These are phyloP conservation scores for Catalaphyllia jardinei DNA, from an alignment of 64 coral and sea anemone species.

Conservation along the genomic window DNA sequence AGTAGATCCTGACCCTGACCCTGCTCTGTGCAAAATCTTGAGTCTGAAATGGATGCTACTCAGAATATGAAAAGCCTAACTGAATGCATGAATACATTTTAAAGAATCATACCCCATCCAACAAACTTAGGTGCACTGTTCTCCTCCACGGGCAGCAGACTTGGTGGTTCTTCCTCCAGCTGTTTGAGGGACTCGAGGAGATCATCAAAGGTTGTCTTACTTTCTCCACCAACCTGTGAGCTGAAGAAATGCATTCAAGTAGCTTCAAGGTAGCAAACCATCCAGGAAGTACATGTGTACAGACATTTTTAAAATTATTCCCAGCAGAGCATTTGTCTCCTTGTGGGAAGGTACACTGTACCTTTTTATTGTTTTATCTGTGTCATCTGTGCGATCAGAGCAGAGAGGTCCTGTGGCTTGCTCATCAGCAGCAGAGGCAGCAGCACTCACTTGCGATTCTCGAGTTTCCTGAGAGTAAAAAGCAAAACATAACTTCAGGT, in stretches of 20 bases:
- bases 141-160: slow-evolving; percentile 26
- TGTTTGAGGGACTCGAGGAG: slow-evolving; percentile 94
- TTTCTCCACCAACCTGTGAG: slow-evolving; percentile 53
- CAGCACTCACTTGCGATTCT: slow-evolving; percentile 14
- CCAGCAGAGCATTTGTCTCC: too few species aligned
- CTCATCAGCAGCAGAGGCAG: background rate
- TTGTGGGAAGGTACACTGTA: background rate
- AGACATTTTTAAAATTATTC: too few species aligned
- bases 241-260: slow-evolving; percentile 6
- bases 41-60: too few species aligned
- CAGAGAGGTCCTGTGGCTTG: background rate
- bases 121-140: slow-evolving; percentile 44
- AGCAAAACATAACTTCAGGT: background rate
- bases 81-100: background rate
- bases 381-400: slow-evolving; percentile 16
- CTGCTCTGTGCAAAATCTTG: too few species aligned
- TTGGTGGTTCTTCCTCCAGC: slow-evolving; percentile 87
- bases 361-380: slow-evolving; percentile 36
- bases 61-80: background rate
- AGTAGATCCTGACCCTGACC: too few species aligned
- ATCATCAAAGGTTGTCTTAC: slow-evolving; percentile 96
- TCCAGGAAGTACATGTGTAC: too few species aligned
- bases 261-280: background rate
- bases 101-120: slow-evolving; percentile 72
- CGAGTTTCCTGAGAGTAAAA: slow-evolving; percentile 10